These are phyloP conservation scores for Coracias cyanogaster DNA, from an alignment of 2,797 vertebrate genomes.

Conservation along the genomic window DNA sequence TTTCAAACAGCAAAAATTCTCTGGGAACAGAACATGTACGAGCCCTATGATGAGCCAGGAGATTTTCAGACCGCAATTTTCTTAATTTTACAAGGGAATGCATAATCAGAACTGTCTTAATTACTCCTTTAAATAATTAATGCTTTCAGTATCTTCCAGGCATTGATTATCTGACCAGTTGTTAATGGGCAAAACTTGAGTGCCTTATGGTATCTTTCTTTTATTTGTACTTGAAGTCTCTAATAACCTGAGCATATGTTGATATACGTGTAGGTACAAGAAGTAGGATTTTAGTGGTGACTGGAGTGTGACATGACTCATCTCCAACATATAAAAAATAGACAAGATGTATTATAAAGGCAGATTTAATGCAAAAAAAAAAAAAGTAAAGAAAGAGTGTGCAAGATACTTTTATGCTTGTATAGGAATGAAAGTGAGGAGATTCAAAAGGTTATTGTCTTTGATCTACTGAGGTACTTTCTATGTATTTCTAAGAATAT, in stretches of 20 bases:
- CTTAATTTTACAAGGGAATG: neutral
- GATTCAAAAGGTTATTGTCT: neutral
- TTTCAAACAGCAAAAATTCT: conserved; percentile 41
- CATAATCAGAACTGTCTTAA: neutral
- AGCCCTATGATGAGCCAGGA: conserved; percentile 29
- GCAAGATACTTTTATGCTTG: neutral
- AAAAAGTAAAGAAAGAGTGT: neutral
- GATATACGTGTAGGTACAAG: conserved; percentile 15
- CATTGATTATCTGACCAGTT: conserved; percentile 42
- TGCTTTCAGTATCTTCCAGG: conserved; percentile 6
- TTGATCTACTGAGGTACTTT: neutral
- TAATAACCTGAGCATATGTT: conserved; percentile 60
- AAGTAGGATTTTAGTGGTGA: conserved; percentile 53
- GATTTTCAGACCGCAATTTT: conserved; percentile 6
- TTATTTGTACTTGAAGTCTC: conserved; percentile 11
- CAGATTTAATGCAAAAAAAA: neutral
- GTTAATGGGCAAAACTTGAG: conserved; percentile 25
- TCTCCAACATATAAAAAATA: conserved; percentile 37
- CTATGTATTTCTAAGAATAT: neutral
- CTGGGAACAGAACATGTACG: conserved; percentile 38
- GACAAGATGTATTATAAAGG: conserved; percentile 6
- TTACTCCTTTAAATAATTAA: conserved; percentile 50
- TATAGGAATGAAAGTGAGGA: neutral
- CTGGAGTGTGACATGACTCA: conserved; percentile 63
- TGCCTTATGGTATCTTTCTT: neutral